Evolutionary conservation across 1,140 invertebrate genomes (phyloP).

Genomic region (Heliconius nattereri): DNA sequence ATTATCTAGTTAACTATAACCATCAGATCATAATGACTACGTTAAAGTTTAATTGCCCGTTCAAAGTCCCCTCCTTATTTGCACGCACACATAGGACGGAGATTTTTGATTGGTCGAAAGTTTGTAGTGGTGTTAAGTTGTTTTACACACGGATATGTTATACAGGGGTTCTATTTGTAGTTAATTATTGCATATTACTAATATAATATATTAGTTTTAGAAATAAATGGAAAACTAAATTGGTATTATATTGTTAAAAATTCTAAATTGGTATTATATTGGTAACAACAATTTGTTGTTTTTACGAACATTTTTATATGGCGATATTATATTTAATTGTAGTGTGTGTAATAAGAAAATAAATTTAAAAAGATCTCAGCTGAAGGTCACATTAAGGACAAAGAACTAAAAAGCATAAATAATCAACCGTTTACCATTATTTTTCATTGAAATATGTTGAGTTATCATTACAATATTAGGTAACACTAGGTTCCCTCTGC

Average conservation of each 20-base stretch:
- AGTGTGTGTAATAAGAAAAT: too few relatives aligned
- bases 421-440: too few relatives aligned
- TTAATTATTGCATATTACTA: neutral
- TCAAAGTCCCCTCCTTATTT: constrained; percentile 44
- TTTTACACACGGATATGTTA: constrained; percentile 47
- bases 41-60: constrained; percentile 60
- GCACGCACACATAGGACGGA: constrained; percentile 46
- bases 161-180: constrained; percentile 43
- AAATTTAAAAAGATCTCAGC: too few relatives aligned
- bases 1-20: constrained; percentile 16
- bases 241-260: neutral
- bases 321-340: too few relatives aligned
- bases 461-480: too few relatives aligned
- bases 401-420: too few relatives aligned
- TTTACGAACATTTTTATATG: neutral
- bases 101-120: constrained; percentile 41
- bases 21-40: constrained; percentile 38
- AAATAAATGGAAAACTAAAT: neutral
- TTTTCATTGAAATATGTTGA: too few relatives aligned
- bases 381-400: too few relatives aligned
- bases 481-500: too few relatives aligned
- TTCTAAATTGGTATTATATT: neutral
- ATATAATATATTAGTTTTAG: neutral
- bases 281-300: too few relatives aligned
- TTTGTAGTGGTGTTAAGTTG: constrained; percentile 32